These are phyloP conservation scores for Procavia capensis DNA, from an alignment of 2,113 vertebrate genomes.

Conservation along the genomic window DNA sequence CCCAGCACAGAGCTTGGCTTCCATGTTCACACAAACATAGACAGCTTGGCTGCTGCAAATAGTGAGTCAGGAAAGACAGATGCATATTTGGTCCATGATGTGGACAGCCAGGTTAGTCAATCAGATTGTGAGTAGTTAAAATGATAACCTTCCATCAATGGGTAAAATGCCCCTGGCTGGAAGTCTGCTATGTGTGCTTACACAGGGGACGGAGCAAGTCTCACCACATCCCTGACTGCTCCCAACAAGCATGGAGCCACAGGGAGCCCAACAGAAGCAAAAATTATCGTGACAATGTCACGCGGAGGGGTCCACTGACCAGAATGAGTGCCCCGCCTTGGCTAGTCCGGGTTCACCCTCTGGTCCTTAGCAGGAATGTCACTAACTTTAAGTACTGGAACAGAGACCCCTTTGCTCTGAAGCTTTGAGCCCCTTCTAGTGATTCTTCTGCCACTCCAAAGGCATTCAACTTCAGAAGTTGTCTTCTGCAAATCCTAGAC, in stretches of 20 bases:
- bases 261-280: neutral
- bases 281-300: neutral
- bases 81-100: neutral
- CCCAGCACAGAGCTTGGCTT: neutral
- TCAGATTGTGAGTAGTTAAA: neutral
- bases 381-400: neutral
- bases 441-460: neutral
- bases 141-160: too few relatives aligned
- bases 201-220: fast-evolving
- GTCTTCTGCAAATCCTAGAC: neutral
- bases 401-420: neutral
- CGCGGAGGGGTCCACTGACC: neutral
- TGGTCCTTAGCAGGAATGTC: neutral
- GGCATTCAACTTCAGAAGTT: fast-evolving
- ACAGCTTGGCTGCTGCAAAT: neutral
- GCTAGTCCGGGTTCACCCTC: too few relatives aligned
- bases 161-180: neutral
- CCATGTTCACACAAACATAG: neutral
- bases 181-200: neutral
- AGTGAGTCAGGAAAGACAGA: neutral
- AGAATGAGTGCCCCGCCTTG: neutral
- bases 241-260: fast-evolving
- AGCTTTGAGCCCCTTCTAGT: neutral
- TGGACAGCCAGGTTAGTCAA: neutral
- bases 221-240: neutral